Percentiles rank a stretch among this genome's conserved stretches.
Evolutionary conservation across 1,140 invertebrate species (phyloP).

Genomic region (Drosophila kurseongensis): DNA sequence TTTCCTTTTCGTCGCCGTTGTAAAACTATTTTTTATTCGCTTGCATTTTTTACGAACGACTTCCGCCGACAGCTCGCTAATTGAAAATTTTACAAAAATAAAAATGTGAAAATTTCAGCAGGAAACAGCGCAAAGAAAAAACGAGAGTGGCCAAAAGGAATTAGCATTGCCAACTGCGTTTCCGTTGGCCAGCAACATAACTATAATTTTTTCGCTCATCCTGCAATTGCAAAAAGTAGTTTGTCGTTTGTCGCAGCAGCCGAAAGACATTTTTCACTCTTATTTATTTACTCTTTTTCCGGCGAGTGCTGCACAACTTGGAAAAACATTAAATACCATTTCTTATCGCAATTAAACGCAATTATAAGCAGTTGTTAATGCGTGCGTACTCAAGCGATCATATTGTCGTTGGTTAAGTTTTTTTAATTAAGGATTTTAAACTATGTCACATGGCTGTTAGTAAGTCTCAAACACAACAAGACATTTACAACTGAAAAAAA

Average conservation of each 20-base stretch:
- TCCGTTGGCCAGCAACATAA: slow-evolving; percentile 63
- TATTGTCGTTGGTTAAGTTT: background rate
- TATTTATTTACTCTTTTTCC: slow-evolving; percentile 18
- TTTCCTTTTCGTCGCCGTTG: slow-evolving; percentile 52
- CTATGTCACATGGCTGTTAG: background rate
- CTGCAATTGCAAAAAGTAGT: slow-evolving; percentile 26
- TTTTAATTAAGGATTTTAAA: background rate
- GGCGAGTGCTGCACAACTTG: slow-evolving; percentile 24
- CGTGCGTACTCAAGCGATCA: too few species aligned
- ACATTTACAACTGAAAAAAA: too few species aligned
- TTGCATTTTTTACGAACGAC: slow-evolving; percentile 43
- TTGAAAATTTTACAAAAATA: slow-evolving; percentile 48
- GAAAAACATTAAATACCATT: slow-evolving; percentile 63
- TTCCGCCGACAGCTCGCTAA: slow-evolving; percentile 64
- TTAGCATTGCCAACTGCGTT: slow-evolving; percentile 70
- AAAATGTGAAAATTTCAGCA: slow-evolving; percentile 37
- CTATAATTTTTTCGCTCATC: slow-evolving; percentile 55
- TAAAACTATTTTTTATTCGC: slow-evolving; percentile 14
- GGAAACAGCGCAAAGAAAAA: slow-evolving; percentile 44
- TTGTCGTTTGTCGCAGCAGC: slow-evolving; percentile 11
- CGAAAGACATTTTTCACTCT: slow-evolving; percentile 37
- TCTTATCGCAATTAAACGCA: slow-evolving; percentile 68
- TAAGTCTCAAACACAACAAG: too few species aligned
- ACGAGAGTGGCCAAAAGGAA: slow-evolving; percentile 60
- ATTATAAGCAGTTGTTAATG: slow-evolving; percentile 57